Evolutionary conservation across 2,113 vertebrate genomes (phyloP), one percentile per base, ranked within the genome.

Genomic region (Podarcis cretensis): DNA sequence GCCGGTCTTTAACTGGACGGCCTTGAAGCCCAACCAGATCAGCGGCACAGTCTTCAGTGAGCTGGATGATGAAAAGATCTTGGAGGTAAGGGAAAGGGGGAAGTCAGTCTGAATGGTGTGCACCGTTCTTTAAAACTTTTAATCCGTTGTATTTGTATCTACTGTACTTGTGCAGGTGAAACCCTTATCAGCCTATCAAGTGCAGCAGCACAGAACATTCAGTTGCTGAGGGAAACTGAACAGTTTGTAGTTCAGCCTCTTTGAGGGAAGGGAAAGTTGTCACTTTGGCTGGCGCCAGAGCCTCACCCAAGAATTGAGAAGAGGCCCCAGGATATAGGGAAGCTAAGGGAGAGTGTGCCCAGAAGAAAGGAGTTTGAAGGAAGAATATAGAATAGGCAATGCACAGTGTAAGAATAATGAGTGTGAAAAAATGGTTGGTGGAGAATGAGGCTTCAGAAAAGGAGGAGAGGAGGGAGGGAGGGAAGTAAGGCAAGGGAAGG

Each of bases 1-100:
- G 92, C 99, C 99, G 0, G 98, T 99, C 77, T 99, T 99, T 95
- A 99, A 99, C 95, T 99, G 99, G 99, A 98, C 98, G 0, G 99
- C 98, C 0, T 91, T 99, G 90, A 99, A 99, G 92, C 99, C 99
- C 96, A 99, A 98, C 96, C 99, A 99, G 97, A 99, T 99, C 96
- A 99, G 98, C 0, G 99, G 99, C 87, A 99, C 99, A 0, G 99
- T 99, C 89, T 99, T 99, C 95, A 99, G 98, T 0, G 99, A 99
- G 94, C 98, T 99, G 23, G 99, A 99, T 0, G 99, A 99, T 23
- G 99, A 99, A 86, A 97, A 98, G 27, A 98, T 99, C 89, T 96
- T 99, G 25, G 98, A 99, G 98, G 99, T 99, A 91, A 96, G 91
- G 40, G 20, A 82, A 9, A 0, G 23, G 30, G 18, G 9, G 16